These are phyloP conservation scores for Tipula confusa DNA, from an alignment of 2,888 invertebrate genomes.

Conservation along the genomic window DNA sequence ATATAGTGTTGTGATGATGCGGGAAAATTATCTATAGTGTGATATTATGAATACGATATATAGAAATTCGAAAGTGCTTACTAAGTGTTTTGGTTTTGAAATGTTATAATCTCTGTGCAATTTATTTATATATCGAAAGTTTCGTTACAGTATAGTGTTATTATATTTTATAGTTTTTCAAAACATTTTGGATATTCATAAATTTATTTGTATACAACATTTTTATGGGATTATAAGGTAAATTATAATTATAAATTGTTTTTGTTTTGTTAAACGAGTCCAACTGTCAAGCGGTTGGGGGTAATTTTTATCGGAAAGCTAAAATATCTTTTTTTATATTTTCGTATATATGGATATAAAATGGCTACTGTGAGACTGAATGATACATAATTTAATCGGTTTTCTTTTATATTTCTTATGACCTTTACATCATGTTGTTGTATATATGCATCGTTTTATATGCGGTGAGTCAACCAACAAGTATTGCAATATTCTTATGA, in stretches of 20 bases:
- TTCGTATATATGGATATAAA: background rate
- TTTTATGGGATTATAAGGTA: background rate
- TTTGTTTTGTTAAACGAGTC: too few species aligned
- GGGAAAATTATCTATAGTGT: background rate
- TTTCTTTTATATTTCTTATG: background rate
- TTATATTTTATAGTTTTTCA: background rate
- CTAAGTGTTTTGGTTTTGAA: slow-evolving; percentile 3
- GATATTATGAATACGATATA: background rate
- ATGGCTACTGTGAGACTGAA: background rate
- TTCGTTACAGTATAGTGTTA: background rate
- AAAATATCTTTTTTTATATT: too few species aligned
- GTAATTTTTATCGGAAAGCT: too few species aligned
- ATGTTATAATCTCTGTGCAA: background rate
- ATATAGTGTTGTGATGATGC: background rate
- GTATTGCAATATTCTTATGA: background rate
- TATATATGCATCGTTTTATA: background rate
- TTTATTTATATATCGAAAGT: background rate
- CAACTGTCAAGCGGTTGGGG: too few species aligned
- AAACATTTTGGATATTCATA: background rate
- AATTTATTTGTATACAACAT: background rate
- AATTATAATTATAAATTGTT: too few species aligned
- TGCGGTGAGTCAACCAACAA: background rate
- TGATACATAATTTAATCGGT: background rate
- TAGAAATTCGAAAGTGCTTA: background rate
- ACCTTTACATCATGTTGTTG: background rate